Evolutionary conservation across 2,888 invertebrate genomes (phyloP).

Genomic region (Dolomedes plantarius): DNA sequence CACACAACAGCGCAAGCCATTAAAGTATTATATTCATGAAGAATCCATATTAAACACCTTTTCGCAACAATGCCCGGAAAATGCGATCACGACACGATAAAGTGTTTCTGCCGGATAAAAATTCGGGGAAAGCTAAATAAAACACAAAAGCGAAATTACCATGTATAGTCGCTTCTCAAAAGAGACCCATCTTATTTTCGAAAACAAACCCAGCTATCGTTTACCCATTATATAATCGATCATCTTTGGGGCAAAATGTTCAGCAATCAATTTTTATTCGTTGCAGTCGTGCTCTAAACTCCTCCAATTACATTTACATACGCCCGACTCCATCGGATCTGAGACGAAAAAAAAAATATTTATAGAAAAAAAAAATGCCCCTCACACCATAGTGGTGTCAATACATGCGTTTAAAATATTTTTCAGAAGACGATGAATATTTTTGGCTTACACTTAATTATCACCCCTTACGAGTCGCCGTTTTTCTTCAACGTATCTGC

Average conservation of each 20-base stretch:
- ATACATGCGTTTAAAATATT: conserved; percentile 64
- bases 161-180: not conserved
- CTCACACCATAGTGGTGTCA: conserved; percentile 38
- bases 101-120: not conserved
- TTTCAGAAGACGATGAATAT: conserved; percentile 61
- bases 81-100: not conserved
- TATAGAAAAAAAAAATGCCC: not conserved
- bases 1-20: not conserved
- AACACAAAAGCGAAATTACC: not conserved
- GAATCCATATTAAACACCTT: not conserved
- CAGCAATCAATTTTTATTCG: conserved; percentile 13
- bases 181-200: not conserved
- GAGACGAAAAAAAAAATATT: not conserved
- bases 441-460: conserved; percentile 69
- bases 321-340: not conserved
- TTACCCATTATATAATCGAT: conserved; percentile 21
- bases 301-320: conserved; percentile 24
- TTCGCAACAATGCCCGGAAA: not conserved
- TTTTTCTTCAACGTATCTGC: conserved; percentile 12
- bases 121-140: not conserved
- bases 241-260: conserved; percentile 3
- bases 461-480: conserved; percentile 47
- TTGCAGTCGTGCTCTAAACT: not conserved
- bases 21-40: not conserved
- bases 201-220: not conserved